Evolutionary conservation across 2,797 vertebrate genomes (phyloP).

Genomic region (Buphagus erythrorhynchus): DNA sequence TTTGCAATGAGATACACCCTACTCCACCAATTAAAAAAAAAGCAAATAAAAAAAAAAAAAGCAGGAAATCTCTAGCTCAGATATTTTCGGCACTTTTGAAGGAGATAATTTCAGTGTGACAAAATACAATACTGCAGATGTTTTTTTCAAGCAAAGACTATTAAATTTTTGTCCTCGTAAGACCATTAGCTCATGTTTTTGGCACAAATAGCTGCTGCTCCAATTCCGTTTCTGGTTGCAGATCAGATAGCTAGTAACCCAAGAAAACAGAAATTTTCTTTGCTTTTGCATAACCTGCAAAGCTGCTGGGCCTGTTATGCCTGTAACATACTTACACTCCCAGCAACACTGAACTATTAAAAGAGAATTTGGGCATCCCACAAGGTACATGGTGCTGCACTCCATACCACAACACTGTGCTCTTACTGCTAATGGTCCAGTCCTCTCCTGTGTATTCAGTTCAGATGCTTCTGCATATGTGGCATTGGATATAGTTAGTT

Average conservation of each 20-base stretch:
- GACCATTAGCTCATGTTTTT: neutral
- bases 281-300: neutral
- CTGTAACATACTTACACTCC: neutral
- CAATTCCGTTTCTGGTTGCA: neutral
- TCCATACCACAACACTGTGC: fast-evolving
- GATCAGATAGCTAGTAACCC: fast-evolving
- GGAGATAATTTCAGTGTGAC: neutral
- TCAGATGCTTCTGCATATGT: neutral
- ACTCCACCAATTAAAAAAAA: neutral
- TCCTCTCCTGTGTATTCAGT: neutral
- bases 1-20: neutral
- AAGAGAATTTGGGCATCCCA: neutral
- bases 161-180: neutral
- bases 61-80: neutral
- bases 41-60: neutral
- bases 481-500: neutral
- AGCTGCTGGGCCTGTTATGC: neutral
- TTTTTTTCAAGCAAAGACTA: neutral
- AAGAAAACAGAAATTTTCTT: neutral
- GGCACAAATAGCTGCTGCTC: neutral
- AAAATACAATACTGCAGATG: neutral
- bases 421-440: neutral
- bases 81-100: neutral
- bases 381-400: fast-evolving
- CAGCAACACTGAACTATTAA: neutral